Evolutionary conservation across 2,888 invertebrate genomes (phyloP), one percentile per base, ranked within the genome.

Genomic region (Synergus umbraculus): DNA sequence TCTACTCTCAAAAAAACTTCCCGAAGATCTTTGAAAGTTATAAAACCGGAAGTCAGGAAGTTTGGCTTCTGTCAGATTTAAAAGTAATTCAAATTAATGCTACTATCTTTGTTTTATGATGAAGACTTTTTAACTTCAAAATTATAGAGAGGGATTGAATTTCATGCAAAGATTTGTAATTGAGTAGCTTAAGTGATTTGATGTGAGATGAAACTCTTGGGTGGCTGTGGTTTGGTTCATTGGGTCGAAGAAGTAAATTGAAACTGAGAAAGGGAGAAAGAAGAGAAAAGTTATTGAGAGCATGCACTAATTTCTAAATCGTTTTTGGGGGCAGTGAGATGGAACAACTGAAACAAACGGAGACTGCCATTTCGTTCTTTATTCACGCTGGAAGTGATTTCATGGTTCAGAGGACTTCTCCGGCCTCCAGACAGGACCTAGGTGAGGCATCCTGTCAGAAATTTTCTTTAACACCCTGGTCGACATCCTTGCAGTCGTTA

Each of bases 361-460:
- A 82, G 81, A 82, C 78, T 67, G 83, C 79, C 78, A 81, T 85
- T 87, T 83, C 79, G 66, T 81, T 46, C 41, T 76, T 82, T 88
- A 87, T 88, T 88, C 87, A 85, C 85, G 86, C 84, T 90, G 88
- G 89, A 90, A 90, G 90, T 91, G 89, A 91, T 91, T 91, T 91
- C 90, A 91, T 90, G 91, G 87, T 91, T 87, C 86, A 88, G 76
- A 86, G 86, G 87, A 85, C 86, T 88, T 85, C 83, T 82, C 82
- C 81, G 81, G 82, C 79, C 81, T 78, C 79, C 88, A 89, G 88
- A 90, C 91, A 91, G 91, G 91, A 91, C 90, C 89, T 91, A 90
- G 91, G 90, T 87, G 91, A 90, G 90, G 90, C 91, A 89, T 89
- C 90, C 90, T 90, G 89, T 83, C 87, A 79, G 44, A 79, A 77